Evolutionary conservation across 2,797 vertebrate species (phyloP).

Genomic region (Gambusia yucatana): DNA sequence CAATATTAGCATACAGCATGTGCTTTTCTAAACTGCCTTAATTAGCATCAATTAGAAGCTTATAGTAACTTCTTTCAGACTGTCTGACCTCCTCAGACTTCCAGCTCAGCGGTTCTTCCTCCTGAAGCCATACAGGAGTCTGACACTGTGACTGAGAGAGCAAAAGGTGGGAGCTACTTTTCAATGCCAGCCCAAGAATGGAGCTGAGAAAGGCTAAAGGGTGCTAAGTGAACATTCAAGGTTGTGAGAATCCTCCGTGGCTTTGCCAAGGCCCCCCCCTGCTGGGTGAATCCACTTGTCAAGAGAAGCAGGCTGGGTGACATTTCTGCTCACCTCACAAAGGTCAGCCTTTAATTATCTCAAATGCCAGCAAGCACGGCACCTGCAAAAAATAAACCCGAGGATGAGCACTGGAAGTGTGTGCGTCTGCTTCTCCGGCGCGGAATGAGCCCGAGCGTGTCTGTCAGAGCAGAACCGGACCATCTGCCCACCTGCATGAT

Average conservation of each 20-base stretch:
- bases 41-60: neutral
- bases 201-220: constrained; percentile 56
- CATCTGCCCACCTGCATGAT: constrained; percentile 66
- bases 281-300: constrained; percentile 75
- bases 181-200: constrained; percentile 45
- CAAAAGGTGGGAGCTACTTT: constrained; percentile 27
- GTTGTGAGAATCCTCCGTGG: constrained; percentile 47
- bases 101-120: constrained; percentile 36
- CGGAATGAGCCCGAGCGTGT: constrained; percentile 42
- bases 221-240: constrained; percentile 70
- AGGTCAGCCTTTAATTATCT: constrained; percentile 85
- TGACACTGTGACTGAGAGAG: constrained; percentile 30
- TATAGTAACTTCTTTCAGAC: neutral
- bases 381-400: constrained; percentile 76
- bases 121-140: constrained; percentile 9
- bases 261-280: constrained; percentile 54
- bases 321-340: constrained; percentile 84
- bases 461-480: constrained; percentile 70
- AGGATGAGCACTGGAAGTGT: constrained; percentile 44
- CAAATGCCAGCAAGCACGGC: constrained; percentile 81
- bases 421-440: constrained; percentile 46
- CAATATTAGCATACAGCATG: neutral
- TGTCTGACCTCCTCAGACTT: constrained; percentile 23
- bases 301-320: constrained; percentile 74
- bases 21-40: neutral